A percentile compares a stretch with the other conserved stretches of the same genome.
These are phyloP conservation scores for Neoaliturus tenellus DNA, from an alignment of 2,888 invertebrate species.

Conservation along the genomic window DNA sequence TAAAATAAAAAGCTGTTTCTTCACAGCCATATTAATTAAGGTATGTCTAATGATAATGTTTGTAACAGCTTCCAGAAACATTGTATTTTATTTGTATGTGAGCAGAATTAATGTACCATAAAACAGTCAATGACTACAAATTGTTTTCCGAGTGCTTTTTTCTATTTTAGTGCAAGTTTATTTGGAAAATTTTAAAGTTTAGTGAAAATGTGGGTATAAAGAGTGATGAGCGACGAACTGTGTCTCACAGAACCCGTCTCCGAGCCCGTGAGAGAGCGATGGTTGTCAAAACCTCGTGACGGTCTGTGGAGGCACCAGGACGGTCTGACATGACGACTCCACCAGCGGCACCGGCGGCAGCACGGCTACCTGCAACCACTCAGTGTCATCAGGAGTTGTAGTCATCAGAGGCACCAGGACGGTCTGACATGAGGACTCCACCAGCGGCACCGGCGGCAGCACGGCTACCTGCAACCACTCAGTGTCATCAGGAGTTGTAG, in stretches of 20 bases:
- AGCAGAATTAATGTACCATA: conserved; percentile 9
- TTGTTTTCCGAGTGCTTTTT: not conserved
- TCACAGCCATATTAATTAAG: too few relatives aligned
- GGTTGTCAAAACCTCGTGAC: conserved; percentile 48
- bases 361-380: conserved; percentile 14
- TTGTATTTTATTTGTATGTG: not conserved
- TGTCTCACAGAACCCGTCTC: not conserved
- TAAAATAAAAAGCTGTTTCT: too few relatives aligned
- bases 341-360: not conserved
- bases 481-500: too few relatives aligned
- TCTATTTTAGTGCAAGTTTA: not conserved
- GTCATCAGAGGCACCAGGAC: too few relatives aligned
- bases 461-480: too few relatives aligned
- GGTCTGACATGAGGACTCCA: not conserved
- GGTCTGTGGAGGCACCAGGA: conserved; percentile 36
- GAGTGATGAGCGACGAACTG: not conserved
- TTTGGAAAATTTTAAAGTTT: not conserved
- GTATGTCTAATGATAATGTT: too few relatives aligned
- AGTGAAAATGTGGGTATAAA: conserved; percentile 4
- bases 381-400: too few relatives aligned
- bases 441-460: conserved; percentile 10
- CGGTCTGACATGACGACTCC: conserved; percentile 10
- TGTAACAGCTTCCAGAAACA: too few relatives aligned
- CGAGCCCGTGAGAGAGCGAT: not conserved
- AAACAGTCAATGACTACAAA: not conserved